A percentile compares a stretch with the other conserved stretches of the same genome.
These are phyloP conservation scores for Gastrophysa polygoni DNA, from an alignment of 2,888 invertebrate species.

Conservation along the genomic window DNA sequence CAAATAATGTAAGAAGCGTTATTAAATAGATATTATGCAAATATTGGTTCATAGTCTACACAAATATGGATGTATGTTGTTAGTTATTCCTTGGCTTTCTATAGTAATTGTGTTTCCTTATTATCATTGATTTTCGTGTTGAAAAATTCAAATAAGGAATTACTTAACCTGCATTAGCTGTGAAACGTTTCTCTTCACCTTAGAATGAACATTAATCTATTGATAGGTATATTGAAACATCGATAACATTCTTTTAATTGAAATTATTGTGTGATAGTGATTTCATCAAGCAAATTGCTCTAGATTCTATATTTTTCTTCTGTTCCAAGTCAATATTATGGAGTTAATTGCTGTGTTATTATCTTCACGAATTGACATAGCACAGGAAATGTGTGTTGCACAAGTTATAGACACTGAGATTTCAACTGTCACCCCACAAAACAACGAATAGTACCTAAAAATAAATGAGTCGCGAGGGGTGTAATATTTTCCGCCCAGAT, in stretches of 20 bases:
- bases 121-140: background rate
- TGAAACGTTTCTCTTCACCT: background rate
- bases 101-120: background rate
- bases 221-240: too few species aligned
- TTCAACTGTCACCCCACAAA: background rate
- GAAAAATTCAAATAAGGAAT: background rate
- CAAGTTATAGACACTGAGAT: background rate
- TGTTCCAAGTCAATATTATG: too few species aligned
- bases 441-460: background rate
- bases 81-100: background rate
- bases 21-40: conserved; percentile 1
- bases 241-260: too few species aligned
- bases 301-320: too few species aligned
- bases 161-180: background rate
- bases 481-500: background rate
- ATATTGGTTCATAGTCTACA: background rate
- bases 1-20: background rate
- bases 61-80: background rate
- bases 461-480: background rate
- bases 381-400: background rate
- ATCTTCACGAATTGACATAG: background rate
- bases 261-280: too few species aligned
- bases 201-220: background rate
- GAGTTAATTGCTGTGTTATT: background rate
- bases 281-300: too few species aligned